Evolutionary conservation across 2,113 vertebrate species (phyloP).

Genomic region (Grantiella picta): DNA sequence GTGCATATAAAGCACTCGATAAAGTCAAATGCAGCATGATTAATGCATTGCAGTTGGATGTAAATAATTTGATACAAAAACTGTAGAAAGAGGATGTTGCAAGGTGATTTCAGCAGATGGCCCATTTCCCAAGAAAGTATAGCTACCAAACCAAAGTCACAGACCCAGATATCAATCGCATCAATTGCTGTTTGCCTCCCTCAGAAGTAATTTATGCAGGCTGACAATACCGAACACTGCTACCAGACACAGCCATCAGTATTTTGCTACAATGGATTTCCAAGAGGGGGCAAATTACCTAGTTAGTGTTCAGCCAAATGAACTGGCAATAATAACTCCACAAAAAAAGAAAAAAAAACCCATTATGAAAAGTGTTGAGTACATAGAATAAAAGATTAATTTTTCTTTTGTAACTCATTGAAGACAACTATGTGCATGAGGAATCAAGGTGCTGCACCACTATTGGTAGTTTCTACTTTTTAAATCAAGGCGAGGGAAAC

Average conservation of each 20-base stretch:
- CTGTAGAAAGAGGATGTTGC: neutral
- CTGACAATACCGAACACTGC: neutral
- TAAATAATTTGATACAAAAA: neutral
- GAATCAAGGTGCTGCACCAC: neutral
- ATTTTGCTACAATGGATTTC: neutral
- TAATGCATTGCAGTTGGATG: neutral
- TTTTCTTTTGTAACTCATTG: neutral
- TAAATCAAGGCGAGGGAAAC: neutral
- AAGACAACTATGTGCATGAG: neutral
- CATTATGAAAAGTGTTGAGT: neutral
- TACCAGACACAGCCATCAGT: neutral
- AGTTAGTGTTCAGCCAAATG: neutral
- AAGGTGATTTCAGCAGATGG: neutral
- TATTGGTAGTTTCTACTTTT: neutral
- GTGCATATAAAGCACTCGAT: neutral
- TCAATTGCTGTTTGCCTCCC: neutral
- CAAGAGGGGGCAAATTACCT: neutral
- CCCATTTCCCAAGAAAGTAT: neutral
- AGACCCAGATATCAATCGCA: neutral
- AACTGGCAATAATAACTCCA: neutral
- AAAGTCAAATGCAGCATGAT: neutral
- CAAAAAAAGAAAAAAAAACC: neutral
- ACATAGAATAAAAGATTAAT: neutral
- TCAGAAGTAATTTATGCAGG: neutral
- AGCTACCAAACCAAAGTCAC: neutral